Percentiles rank a stretch among this genome's conserved stretches.
These are phyloP conservation scores for Natrix natrix DNA, from an alignment of 2,797 vertebrate genomes.

Conservation along the genomic window DNA sequence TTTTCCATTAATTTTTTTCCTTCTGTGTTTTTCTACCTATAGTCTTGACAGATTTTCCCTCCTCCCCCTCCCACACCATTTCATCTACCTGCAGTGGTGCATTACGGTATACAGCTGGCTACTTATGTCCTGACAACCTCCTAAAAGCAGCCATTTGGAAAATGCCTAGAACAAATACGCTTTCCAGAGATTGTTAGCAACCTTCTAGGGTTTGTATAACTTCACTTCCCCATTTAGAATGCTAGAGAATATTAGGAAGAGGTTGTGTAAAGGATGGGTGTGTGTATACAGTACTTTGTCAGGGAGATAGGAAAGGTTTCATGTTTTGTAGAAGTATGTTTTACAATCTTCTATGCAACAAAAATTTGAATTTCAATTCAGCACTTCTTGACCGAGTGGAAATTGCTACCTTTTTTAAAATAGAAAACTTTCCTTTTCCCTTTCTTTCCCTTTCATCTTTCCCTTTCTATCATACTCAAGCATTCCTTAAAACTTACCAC, in stretches of 20 bases:
- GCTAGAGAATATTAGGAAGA: neutral
- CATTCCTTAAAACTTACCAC: neutral
- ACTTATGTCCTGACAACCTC: slow-evolving; percentile 47
- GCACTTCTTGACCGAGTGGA: neutral
- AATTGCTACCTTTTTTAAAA: neutral
- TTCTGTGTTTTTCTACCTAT: slow-evolving; percentile 12
- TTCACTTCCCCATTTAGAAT: slow-evolving; percentile 3
- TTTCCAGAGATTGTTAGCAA: slow-evolving; percentile 33
- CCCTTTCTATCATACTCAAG: neutral
- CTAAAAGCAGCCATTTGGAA: slow-evolving; percentile 56
- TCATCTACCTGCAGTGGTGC: slow-evolving; percentile 50
- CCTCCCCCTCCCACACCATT: neutral
- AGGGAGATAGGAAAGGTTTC: neutral
- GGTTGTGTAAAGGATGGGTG: neutral
- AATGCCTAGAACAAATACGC: slow-evolving; percentile 45
- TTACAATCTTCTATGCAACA: neutral
- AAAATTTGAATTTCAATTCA: neutral
- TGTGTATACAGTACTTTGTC: neutral
- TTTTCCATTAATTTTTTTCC: slow-evolving; percentile 51
- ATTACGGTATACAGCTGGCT: slow-evolving; percentile 52
- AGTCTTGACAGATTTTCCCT: slow-evolving; percentile 41
- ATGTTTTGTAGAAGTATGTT: neutral
- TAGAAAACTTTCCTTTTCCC: neutral
- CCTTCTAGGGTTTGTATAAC: neutral
- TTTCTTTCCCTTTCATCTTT: neutral